Evolutionary conservation across 2,113 vertebrate species (phyloP).

Genomic region (Xenus cinereus): DNA sequence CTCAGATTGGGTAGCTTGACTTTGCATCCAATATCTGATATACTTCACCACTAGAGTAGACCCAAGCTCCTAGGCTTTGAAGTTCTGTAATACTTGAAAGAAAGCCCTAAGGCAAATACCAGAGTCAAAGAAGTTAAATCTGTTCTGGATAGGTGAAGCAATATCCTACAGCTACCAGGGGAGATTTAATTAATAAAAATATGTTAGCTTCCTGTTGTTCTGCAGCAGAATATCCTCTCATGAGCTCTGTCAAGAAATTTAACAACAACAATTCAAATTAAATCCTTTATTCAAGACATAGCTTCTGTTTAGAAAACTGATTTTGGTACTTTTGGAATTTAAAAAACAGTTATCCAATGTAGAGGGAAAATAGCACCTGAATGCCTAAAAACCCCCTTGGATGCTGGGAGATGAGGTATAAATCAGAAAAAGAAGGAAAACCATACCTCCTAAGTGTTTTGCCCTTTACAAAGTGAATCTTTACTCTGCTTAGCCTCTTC

Average conservation of each 20-base stretch:
- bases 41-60: neutral
- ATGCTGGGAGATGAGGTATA: neutral
- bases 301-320: neutral
- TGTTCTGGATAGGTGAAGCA: neutral
- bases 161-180: neutral
- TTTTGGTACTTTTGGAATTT: neutral
- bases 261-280: neutral
- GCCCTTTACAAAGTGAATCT: neutral
- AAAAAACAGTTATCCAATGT: neutral
- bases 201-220: neutral
- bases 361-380: neutral
- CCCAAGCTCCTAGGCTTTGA: neutral
- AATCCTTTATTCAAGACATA: neutral
- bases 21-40: neutral
- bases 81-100: neutral
- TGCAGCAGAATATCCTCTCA: neutral
- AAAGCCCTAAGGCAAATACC: neutral
- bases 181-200: neutral
- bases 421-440: neutral
- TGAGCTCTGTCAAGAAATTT: neutral
- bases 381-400: neutral
- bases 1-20: neutral
- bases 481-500: neutral
- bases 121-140: neutral
- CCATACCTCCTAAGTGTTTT: neutral